These are phyloP conservation scores for Coleophora flavipennella DNA, from an alignment of 2,888 invertebrate species.

Conservation along the genomic window DNA sequence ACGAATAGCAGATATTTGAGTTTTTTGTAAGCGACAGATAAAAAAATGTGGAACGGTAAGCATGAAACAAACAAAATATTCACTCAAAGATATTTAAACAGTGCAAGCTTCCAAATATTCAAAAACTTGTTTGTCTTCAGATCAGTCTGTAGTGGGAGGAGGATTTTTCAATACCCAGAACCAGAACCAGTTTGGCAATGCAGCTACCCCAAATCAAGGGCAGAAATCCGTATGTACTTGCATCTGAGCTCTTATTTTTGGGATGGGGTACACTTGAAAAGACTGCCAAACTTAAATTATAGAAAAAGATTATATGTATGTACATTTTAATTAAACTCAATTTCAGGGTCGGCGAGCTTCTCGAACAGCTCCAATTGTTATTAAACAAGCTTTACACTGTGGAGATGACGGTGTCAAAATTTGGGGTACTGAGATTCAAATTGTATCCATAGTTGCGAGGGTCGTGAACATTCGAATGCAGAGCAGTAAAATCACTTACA, in stretches of 20 bases:
- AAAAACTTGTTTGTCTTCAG: constrained; percentile 25
- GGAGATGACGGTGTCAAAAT: constrained; percentile 65
- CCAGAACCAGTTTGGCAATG: constrained; percentile 52
- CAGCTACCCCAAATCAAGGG: constrained; percentile 54
- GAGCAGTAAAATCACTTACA: constrained; percentile 66
- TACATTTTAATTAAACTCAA: no score
- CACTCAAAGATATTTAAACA: no score
- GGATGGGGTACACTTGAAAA: no score
- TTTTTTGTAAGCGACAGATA: no score
- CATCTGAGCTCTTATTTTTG: no score
- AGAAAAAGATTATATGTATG: no score
- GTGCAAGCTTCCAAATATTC: no score
- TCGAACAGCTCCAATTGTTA: constrained; percentile 63
- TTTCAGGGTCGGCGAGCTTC: constrained; percentile 54
- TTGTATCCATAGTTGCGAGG: constrained; percentile 55
- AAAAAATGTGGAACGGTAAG: constrained; percentile 46
- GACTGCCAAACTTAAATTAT: no score
- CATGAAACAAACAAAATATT: not conserved
- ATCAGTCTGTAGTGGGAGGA: constrained; percentile 60
- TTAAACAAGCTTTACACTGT: constrained; percentile 57
- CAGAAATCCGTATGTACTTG: constrained; percentile 46
- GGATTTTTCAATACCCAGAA: constrained; percentile 62
- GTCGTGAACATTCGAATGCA: constrained; percentile 57
- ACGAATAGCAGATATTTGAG: no score
- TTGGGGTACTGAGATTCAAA: constrained; percentile 67